Evolutionary conservation across 1,140 invertebrate genomes (phyloP), one percentile per base, ranked within the genome.

Genomic region (Kradibia gibbosae): DNA sequence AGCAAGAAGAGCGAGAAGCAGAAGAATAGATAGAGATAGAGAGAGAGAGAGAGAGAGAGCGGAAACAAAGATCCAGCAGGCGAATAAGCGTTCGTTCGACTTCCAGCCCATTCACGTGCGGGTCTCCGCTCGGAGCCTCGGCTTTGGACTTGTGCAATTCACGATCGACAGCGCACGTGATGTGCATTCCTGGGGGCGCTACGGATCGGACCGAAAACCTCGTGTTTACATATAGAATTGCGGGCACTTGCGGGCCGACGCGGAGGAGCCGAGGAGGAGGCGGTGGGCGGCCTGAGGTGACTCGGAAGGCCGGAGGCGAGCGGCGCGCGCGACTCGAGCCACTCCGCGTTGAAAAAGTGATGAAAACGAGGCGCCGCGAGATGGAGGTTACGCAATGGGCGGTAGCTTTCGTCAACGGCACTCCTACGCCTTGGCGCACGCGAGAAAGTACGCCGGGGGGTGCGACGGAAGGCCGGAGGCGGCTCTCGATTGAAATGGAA

Each of bases 361-460:
- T 36, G 79, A 74, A 57, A 81, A 70, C 36, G 80, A 81, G 73
- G 20, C 34, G 39, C 45, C 53, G 20, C 57, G 71, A 45, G 72
- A 75, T 62, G 79, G 48, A 31, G 62, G 65, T 80, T 80, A 74
- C 72, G 79, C 70, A 76, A 81, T 17, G 10, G 57, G 17, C 20
- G 50, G 67, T 25, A 74, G 78, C 70, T 80, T 80, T 74, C 78
- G 78, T 80, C 78, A 81, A 81, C 80, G 80, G 80, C 80, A 81
- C 80, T 76, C 80, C 80, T 76, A 81, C 80, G 76, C 73, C 42
- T 73, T 62, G 39, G 45, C 48, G 57, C 34, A 20, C 25, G 42
- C 73, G 80, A 81, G 80, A 81, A 77, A 81, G 80, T 81, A 76
- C 73, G 2, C n/a, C n/a, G n/a, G n/a, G 60, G 48, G 42, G 15